Conservation (phyloP, 1,140 invertebrate genomes). For the Cyrtorhinus lividipennis region DNA sequence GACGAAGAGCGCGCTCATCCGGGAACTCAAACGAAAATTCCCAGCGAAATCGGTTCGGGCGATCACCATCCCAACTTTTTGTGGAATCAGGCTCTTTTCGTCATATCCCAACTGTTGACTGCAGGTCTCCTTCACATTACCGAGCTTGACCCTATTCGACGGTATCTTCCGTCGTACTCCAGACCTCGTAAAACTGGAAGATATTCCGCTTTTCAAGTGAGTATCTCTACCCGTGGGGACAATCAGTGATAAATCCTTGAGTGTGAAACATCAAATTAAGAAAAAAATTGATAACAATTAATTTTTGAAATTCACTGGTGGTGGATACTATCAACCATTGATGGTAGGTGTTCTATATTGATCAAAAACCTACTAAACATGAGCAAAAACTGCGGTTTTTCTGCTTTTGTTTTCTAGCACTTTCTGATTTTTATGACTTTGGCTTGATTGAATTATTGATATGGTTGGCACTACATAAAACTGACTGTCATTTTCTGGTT, state of each 20-base stretch:
- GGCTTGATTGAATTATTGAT: too few relatives aligned
- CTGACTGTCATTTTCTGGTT: too few relatives aligned
- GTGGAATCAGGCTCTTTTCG: constrained; percentile 62
- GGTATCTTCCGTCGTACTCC: constrained; percentile 92
- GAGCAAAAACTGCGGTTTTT: too few relatives aligned
- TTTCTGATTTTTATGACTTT: too few relatives aligned
- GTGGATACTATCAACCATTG: too few relatives aligned
- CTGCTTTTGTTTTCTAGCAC: too few relatives aligned
- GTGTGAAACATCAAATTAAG: neutral
- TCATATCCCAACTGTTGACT: constrained; percentile 82
- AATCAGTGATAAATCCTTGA: neutral
- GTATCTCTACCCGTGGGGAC: too few relatives aligned
- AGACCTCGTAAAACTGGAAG: constrained; percentile 75
- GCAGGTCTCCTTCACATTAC: constrained; percentile 81
- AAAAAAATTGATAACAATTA: neutral
- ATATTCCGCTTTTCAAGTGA: constrained; percentile 93
- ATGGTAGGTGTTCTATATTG: too few relatives aligned
- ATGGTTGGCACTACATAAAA: too few relatives aligned
- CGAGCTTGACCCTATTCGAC: constrained; percentile 86
- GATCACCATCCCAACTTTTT: constrained; percentile 39
- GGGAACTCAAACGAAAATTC: constrained; percentile 45
- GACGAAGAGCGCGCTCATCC: constrained; percentile 58
- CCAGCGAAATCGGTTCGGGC: constrained; percentile 40
- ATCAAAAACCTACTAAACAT: too few relatives aligned
- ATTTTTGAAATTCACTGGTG: neutral